Percentiles rank a stretch among this genome's conserved stretches.
These are phyloP conservation scores for Phenganax stokvisi DNA, from an alignment of 92 coral and sea anemone species.

Conservation along the genomic window DNA sequence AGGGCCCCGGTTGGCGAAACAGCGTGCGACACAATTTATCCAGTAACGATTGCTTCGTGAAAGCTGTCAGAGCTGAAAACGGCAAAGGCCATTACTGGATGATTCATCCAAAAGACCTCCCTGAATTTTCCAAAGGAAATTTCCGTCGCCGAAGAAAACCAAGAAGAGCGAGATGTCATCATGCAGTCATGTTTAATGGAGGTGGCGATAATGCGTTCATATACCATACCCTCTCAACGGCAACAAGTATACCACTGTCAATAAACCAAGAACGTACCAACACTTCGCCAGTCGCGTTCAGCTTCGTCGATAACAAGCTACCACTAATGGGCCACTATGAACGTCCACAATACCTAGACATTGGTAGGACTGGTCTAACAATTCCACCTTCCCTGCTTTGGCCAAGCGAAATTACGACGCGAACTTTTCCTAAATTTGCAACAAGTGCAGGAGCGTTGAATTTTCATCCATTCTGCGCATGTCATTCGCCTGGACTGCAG, in stretches of 20 bases:
- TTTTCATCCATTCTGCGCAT: conserved; percentile 37
- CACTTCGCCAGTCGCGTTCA: conserved; percentile 23
- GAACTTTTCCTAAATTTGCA: conserved; percentile 34
- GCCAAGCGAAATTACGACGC: conserved; percentile 29
- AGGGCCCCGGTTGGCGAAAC: conserved; percentile 99
- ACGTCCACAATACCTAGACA: conserved; percentile 36
- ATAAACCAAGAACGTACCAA: conserved; percentile 16
- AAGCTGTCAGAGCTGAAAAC: conserved; percentile 97
- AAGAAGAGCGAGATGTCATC: conserved; percentile 87
- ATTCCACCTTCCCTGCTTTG: conserved; percentile 28
- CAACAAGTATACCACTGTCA: conserved; percentile 19
- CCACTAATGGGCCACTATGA: conserved; percentile 36
- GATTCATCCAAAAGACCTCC: conserved; percentile 96
- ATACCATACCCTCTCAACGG: conserved; percentile 14
- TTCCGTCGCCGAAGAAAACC: conserved; percentile 91
- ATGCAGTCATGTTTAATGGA: conserved; percentile 57
- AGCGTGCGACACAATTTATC: conserved; percentile 97
- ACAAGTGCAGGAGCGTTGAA: conserved; percentile 16
- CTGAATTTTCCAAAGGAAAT: conserved; percentile 93
- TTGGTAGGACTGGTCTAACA: conserved; percentile 3
- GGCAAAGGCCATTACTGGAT: conserved; percentile 99
- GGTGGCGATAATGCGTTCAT: conserved; percentile 13
- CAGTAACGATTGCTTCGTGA: conserved; percentile 97
- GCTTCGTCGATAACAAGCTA: conserved; percentile 11
- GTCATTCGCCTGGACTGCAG: conserved; percentile 36